phyloP scores from a whole-genome alignment of 2,113 vertebrate species.

The Trochalopteron elliotii region DNA sequence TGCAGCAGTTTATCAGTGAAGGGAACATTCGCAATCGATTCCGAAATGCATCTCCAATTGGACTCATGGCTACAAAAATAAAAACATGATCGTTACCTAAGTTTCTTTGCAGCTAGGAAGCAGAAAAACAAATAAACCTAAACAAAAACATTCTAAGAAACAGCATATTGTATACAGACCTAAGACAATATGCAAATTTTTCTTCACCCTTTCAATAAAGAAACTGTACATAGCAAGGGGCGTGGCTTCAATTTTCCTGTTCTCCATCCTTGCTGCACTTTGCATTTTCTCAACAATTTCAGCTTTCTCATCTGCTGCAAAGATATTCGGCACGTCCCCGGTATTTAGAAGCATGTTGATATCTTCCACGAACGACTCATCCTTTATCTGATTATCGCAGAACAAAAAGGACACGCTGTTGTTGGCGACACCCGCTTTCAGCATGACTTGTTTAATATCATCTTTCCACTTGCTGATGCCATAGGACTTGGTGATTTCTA shows the following conservation, averaged over 20 bases:
- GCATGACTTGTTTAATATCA: conserved; percentile 87
- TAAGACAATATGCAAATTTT: conserved; percentile 90
- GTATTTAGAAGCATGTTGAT: conserved; percentile 92
- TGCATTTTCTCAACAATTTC: conserved; percentile 90
- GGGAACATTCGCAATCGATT: conserved; percentile 93
- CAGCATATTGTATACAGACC: conserved; percentile 62
- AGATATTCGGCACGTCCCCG: conserved; percentile 90
- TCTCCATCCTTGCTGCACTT: conserved; percentile 76
- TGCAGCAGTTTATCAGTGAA: conserved; percentile 94
- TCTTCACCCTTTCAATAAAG: conserved; percentile 88
- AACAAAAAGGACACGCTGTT: conserved; percentile 85
- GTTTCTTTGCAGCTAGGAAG: not conserved
- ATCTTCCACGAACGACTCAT: conserved; percentile 89
- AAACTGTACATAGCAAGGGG: conserved; percentile 89
- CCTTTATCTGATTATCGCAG: conserved; percentile 88
- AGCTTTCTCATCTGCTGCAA: conserved; percentile 87
- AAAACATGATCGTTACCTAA: not conserved
- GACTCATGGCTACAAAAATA: conserved; percentile 85
- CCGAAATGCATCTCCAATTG: conserved; percentile 91
- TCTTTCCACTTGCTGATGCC: conserved; percentile 84
- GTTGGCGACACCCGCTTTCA: conserved; percentile 79
- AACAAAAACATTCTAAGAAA: not conserved
- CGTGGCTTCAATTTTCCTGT: conserved; percentile 81
- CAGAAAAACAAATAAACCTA: not conserved
- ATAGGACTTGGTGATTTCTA: conserved; percentile 89